Base-by-base conservation (phyloP, 2,113 vertebrate species). In the Pseudorhombus dupliciocellatus region DNA sequence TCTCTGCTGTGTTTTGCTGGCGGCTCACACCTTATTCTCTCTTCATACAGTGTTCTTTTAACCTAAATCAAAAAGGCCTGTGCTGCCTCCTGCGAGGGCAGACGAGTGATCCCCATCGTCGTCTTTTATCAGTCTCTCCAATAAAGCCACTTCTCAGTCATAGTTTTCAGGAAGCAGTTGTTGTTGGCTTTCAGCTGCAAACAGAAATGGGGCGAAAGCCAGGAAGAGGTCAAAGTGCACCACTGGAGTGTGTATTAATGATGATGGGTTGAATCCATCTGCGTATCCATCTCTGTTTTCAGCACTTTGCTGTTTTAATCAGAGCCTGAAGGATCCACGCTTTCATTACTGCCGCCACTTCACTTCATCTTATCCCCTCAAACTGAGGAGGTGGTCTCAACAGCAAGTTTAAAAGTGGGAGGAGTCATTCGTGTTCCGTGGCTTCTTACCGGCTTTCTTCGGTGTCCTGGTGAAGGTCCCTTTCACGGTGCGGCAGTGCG, bases 401-500 rank as follows among this genome's bases (percentile, higher is more conserved):
- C n/a, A n/a, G 30, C 34, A 37, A 11, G 30, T 31, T 7, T 31
- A 7, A 30, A 4, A 37, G 8, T 2, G 34, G 11, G 34, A 37
- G 1, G 11, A 37, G 11, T 37, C 34, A 7, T 37, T 42, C 15
- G 15, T 5, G 15, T 46, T 46, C 42, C 7, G 4, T 59, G 4
- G 3, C 24, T 9, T 79, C 95, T 92, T 95, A 99, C 98, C 97
- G 0, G 95, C 75, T 86, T 98, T 99, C 85, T 96, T 97, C 28
- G 98, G 97, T 0, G 94, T 97, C 11, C 97, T 93, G 48, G 95
- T 96, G 67, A 98, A 98, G 24, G 94, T 96, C 24, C 97, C 96
- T 85, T 99, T 99, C 24, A 99, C 94, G 0, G 97, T 98, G 67
- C 96, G 94, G 73, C 97, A 99, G 63, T 99, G 98, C 3, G 98